A percentile compares a stretch with the other conserved stretches of the same genome.
These are phyloP conservation scores for Parapristionchus giblindavisi DNA, from an alignment of 2,888 invertebrate species.

Conservation along the genomic window DNA sequence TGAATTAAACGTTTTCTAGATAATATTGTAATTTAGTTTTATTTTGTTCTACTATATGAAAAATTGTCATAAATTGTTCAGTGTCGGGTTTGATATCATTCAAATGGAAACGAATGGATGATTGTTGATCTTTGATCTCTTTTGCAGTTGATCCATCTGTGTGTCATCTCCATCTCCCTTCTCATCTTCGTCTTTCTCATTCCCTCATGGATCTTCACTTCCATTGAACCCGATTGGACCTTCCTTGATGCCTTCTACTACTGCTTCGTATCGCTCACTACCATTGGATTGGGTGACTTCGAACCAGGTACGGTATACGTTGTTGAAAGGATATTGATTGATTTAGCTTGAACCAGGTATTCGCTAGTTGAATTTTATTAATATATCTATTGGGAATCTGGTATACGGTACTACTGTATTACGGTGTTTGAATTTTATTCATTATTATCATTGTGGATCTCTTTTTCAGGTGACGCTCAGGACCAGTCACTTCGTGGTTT, in stretches of 20 bases:
- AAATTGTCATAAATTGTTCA: no score
- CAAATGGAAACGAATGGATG: background rate
- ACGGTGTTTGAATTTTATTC: no score
- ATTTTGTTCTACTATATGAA: no score
- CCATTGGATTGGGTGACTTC: slow-evolving; percentile 88
- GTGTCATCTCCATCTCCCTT: slow-evolving; percentile 75
- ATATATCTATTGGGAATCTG: no score
- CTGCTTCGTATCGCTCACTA: slow-evolving; percentile 88
- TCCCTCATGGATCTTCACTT: slow-evolving; percentile 81
- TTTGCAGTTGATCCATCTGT: slow-evolving; percentile 79
- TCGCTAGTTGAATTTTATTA: no score
- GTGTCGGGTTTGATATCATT: no score
- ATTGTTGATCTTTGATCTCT: background rate
- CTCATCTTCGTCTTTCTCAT: slow-evolving; percentile 79
- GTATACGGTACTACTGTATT: no score
- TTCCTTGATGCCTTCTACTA: slow-evolving; percentile 88
- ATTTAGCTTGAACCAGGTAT: no score
- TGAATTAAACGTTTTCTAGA: no score
- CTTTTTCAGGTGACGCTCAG: slow-evolving; percentile 76
- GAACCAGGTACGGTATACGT: slow-evolving; percentile 76
- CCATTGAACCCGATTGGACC: slow-evolving; percentile 78
- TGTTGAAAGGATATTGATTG: background rate
- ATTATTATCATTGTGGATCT: background rate
- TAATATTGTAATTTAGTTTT: no score
- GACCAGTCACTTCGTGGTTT: slow-evolving; percentile 81